Percentiles rank a stretch among this genome's conserved stretches.
phyloP scores from a whole-genome alignment of 2,888 invertebrate species.

The Poecilobothrus nobilitatus region DNA sequence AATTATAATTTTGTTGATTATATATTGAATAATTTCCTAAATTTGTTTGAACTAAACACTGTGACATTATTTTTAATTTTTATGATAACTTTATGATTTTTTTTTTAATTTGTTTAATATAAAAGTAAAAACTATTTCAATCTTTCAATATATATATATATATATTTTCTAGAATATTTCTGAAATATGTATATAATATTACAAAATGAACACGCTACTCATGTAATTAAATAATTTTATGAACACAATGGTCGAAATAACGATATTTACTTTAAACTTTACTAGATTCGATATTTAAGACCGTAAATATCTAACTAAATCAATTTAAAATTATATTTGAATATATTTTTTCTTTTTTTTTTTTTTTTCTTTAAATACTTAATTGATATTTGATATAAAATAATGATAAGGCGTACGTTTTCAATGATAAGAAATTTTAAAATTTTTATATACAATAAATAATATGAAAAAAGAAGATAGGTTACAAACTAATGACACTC shows the following conservation, averaged over 20 bases:
- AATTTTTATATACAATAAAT: neutral
- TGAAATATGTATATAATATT: neutral
- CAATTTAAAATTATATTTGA: neutral
- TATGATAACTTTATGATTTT: no score
- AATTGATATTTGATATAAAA: conserved; percentile 2
- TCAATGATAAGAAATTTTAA: conserved; percentile 1
- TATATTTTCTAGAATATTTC: no score
- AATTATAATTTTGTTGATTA: neutral
- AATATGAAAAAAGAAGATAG: no score
- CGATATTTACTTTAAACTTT: no score
- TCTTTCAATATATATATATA: no score
- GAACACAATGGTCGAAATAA: neutral
- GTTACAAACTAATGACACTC: no score
- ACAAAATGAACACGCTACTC: no score
- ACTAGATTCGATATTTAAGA: neutral
- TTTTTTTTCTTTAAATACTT: neutral
- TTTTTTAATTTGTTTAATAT: neutral
- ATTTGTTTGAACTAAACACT: neutral
- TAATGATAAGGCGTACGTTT: neutral
- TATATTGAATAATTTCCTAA: neutral
- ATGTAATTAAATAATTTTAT: no score
- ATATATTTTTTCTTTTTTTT: neutral
- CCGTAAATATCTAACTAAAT: neutral
- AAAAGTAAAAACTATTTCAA: neutral
- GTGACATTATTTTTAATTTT: neutral